Percentiles rank a stretch among this genome's conserved stretches.
These are phyloP conservation scores for Ctenicera cuprea DNA, from an alignment of 2,888 invertebrate species.

Conservation along the genomic window DNA sequence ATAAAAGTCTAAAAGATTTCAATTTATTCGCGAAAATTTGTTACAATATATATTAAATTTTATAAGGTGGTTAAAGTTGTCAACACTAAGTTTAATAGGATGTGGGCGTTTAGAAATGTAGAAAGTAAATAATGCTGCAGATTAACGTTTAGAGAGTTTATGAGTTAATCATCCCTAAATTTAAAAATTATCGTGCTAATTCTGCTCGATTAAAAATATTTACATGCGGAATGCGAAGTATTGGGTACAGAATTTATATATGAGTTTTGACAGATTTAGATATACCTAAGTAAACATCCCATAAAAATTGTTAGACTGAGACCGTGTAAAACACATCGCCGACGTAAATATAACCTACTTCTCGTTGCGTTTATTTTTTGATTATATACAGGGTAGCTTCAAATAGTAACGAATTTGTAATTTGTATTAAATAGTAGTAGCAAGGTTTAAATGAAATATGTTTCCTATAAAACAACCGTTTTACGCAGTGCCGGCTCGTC, in stretches of 20 bases:
- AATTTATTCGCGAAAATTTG: no score
- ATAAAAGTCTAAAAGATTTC: no score
- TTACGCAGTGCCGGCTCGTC: no score
- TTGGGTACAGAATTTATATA: constrained; percentile 5
- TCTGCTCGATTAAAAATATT: background rate
- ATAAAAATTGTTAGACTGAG: constrained; percentile 3
- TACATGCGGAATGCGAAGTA: constrained; percentile 5
- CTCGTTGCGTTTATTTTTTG: background rate
- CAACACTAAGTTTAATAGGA: background rate
- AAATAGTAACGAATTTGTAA: background rate
- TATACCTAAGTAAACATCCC: constrained; percentile 9
- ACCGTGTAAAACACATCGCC: background rate
- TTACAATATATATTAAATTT: no score
- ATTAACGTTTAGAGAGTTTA: background rate
- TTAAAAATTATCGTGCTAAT: background rate
- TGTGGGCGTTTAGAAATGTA: background rate
- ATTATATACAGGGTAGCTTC: background rate
- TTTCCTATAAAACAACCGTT: no score
- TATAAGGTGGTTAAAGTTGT: background rate
- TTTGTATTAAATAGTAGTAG: no score
- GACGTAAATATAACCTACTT: constrained; percentile 15
- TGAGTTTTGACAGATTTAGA: constrained; percentile 24
- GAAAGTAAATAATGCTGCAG: background rate
- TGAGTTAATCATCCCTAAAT: background rate
- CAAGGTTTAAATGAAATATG: no score